These are phyloP conservation scores for Coptodon bakossiorum DNA, from an alignment of 2,113 vertebrate species.

Conservation along the genomic window DNA sequence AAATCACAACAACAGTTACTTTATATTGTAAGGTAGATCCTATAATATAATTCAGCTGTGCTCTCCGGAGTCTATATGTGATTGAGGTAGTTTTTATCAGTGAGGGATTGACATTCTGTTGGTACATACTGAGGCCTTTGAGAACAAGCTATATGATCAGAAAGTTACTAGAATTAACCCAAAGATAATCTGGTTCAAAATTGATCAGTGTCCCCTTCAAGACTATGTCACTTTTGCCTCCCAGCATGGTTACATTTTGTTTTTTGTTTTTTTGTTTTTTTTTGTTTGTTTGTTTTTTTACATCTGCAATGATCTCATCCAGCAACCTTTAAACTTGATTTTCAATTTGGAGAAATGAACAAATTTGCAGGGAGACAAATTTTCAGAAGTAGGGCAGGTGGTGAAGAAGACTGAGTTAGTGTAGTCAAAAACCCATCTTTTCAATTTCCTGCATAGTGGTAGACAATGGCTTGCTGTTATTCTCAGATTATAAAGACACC, in stretches of 20 bases:
- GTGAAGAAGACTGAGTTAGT: not conserved
- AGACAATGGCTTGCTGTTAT: not conserved
- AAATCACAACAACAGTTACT: not conserved
- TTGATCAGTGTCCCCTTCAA: not conserved
- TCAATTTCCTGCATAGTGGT: not conserved
- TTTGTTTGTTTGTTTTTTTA: no score
- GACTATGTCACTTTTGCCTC: not conserved
- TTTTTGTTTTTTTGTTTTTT: accelerated
- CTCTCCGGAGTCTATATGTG: not conserved
- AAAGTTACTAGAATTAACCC: not conserved
- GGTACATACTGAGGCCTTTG: not conserved
- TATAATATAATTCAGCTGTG: not conserved
- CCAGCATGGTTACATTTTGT: not conserved
- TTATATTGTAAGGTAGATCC: not conserved
- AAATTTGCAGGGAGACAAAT: not conserved
- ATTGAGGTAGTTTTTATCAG: not conserved
- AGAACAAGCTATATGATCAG: not conserved
- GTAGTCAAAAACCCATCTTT: not conserved
- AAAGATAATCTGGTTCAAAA: not conserved
- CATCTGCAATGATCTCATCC: not conserved
- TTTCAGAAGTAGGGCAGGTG: not conserved
- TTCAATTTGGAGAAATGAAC: not conserved
- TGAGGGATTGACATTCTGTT: not conserved
- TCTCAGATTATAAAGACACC: not conserved
- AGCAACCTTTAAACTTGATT: not conserved